Conservation (phyloP, 1,140 invertebrate genomes). For the Bombus soroeensis region DNA sequence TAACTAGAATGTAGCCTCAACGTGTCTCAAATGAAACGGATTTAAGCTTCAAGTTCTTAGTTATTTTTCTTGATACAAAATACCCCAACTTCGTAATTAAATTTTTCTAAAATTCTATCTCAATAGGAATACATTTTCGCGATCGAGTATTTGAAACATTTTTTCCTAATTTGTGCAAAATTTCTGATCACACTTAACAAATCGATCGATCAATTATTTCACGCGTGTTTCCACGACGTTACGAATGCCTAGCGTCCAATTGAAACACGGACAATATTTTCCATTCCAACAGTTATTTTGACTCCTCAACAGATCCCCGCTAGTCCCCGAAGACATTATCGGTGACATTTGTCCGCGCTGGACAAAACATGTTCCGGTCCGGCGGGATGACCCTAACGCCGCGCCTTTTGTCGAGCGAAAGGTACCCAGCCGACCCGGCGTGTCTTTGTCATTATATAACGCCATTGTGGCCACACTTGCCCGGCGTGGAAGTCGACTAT, state of each 20-base stretch:
- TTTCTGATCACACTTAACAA: background rate
- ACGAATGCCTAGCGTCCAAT: background rate
- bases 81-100: too few species aligned
- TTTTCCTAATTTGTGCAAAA: too few species aligned
- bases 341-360: slow-evolving; percentile 76
- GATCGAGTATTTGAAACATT: too few species aligned
- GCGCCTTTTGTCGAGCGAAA: slow-evolving; percentile 83
- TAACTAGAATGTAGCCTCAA: too few species aligned
- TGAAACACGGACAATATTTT: slow-evolving; percentile 31
- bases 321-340: slow-evolving; percentile 74
- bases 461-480: slow-evolving; percentile 83
- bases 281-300: slow-evolving; percentile 21
- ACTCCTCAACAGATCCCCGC: background rate
- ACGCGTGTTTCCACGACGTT: background rate
- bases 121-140: too few species aligned
- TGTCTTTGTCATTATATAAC: slow-evolving; percentile 84
- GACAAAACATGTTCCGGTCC: slow-evolving; percentile 83
- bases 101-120: too few species aligned
- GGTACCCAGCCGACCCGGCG: slow-evolving; percentile 77
- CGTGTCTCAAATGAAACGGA: too few species aligned
- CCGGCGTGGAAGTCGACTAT: slow-evolving; percentile 78
- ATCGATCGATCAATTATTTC: background rate
- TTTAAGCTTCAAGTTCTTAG: too few species aligned
- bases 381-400: slow-evolving; percentile 83
- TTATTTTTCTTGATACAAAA: too few species aligned